Conservation (phyloP, 2,888 invertebrate genomes). For the Rhogogaster chlorosoma region DNA sequence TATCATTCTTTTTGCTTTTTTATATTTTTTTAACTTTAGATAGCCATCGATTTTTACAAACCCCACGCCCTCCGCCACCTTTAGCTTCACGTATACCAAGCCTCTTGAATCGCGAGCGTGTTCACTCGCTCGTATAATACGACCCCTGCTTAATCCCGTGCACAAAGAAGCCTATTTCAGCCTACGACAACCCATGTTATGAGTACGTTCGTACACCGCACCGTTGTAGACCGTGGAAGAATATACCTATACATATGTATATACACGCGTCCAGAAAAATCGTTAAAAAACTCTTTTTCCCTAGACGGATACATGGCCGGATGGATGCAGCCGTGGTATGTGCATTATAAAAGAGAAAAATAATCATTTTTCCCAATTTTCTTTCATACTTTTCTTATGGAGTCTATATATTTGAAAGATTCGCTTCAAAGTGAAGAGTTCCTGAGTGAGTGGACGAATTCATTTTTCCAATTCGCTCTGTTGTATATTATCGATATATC, state of each 20-base stretch:
- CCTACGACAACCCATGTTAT: conserved; percentile 21
- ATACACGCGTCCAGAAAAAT: not conserved
- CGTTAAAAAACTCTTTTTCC: not conserved
- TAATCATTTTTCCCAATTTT: not conserved
- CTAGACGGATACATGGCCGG: not conserved
- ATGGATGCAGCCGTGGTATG: not conserved
- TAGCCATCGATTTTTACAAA: conserved; percentile 29
- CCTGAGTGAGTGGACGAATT: not conserved
- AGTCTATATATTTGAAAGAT: not conserved
- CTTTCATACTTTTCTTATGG: not conserved
- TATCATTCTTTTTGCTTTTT: not conserved
- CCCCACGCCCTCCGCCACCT: conserved; percentile 10
- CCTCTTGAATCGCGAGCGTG: conserved; percentile 39
- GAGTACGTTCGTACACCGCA: not conserved
- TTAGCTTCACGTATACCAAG: conserved; percentile 8
- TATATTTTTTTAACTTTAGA: not conserved
- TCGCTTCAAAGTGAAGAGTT: not conserved
- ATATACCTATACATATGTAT: not conserved
- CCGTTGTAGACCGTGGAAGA: not conserved
- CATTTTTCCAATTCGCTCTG: not conserved
- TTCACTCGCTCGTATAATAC: conserved; percentile 45
- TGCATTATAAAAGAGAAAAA: not conserved
- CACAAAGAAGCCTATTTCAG: conserved; percentile 46
- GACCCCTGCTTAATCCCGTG: conserved; percentile 44
- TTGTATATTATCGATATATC: not conserved